Conservation (phyloP, 2,888 invertebrate species). For the Dyspetes luteomarginatus region DNA sequence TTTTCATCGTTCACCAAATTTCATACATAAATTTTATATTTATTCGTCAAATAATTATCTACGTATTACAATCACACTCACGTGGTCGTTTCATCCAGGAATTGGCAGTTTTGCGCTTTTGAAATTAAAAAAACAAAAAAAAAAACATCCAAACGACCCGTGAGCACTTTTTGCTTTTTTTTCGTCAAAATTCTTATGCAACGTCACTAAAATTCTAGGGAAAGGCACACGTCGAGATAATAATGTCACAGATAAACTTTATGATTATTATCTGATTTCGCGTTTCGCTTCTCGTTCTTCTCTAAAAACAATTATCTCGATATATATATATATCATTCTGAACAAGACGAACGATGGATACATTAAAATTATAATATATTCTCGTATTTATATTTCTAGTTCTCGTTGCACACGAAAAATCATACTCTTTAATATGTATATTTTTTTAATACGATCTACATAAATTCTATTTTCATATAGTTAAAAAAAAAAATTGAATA, state of each 20-base stretch:
- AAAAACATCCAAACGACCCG: too few species aligned
- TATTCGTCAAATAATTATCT: constrained; percentile 49
- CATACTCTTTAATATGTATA: background rate
- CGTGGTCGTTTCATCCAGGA: constrained; percentile 67
- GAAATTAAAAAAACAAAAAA: constrained; percentile 60
- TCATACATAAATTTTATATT: constrained; percentile 38
- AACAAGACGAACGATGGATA: constrained; percentile 70
- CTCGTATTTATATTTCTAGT: constrained; percentile 55
- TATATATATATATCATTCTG: constrained; percentile 78
- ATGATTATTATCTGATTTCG: constrained; percentile 8
- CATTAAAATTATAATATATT: constrained; percentile 16
- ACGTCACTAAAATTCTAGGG: constrained; percentile 1
- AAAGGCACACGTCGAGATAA: constrained; percentile 44
- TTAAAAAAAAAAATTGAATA: background rate
- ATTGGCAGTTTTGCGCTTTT: constrained; percentile 78
- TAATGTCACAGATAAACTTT: constrained; percentile 32
- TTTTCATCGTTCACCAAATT: background rate
- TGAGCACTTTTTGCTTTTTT: constrained; percentile 66
- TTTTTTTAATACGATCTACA: background rate
- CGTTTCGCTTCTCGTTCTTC: constrained; percentile 44
- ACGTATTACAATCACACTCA: constrained; percentile 47
- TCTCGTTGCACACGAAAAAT: constrained; percentile 39
- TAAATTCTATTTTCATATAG: background rate
- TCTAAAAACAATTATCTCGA: constrained; percentile 70
- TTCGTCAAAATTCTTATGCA: background rate